These are phyloP conservation scores for Gasteruption jaculator DNA, from an alignment of 2,888 invertebrate species.

Conservation along the genomic window DNA sequence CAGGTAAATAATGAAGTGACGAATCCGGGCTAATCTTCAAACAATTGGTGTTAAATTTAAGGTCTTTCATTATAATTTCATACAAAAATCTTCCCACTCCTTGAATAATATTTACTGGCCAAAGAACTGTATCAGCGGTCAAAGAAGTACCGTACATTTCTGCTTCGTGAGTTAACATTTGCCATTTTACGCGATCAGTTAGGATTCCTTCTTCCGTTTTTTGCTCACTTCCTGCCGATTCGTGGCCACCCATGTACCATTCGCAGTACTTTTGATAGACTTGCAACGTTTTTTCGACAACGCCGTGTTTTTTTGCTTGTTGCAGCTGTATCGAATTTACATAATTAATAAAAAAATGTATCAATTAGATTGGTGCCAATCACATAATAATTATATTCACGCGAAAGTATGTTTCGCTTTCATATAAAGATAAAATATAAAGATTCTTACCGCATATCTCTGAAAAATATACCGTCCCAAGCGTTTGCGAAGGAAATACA, in stretches of 20 bases:
- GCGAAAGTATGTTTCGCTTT: too few relatives aligned
- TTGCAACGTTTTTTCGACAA: constrained; percentile 61
- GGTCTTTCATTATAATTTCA: constrained; percentile 78
- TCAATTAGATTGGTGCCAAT: background rate
- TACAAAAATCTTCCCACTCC: constrained; percentile 81
- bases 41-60: constrained; percentile 76
- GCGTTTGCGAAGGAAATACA: constrained; percentile 61
- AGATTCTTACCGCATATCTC: constrained; percentile 35
- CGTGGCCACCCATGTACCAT: constrained; percentile 57
- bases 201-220: constrained; percentile 55
- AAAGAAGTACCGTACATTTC: constrained; percentile 35
- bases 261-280: constrained; percentile 64
- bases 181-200: constrained; percentile 67
- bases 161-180: constrained; percentile 57
- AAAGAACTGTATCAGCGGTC: constrained; percentile 58
- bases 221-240: constrained; percentile 40
- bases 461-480: constrained; percentile 56
- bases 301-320: constrained; percentile 63
- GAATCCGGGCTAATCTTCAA: constrained; percentile 41
- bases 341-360: background rate
- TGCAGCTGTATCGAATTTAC: constrained; percentile 58
- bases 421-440: too few relatives aligned
- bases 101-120: constrained; percentile 63
- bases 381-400: constrained; percentile 6
- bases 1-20: constrained; percentile 58